Conservation (phyloP, 2,113 vertebrate genomes). For the Peromyscus leucopus region DNA sequence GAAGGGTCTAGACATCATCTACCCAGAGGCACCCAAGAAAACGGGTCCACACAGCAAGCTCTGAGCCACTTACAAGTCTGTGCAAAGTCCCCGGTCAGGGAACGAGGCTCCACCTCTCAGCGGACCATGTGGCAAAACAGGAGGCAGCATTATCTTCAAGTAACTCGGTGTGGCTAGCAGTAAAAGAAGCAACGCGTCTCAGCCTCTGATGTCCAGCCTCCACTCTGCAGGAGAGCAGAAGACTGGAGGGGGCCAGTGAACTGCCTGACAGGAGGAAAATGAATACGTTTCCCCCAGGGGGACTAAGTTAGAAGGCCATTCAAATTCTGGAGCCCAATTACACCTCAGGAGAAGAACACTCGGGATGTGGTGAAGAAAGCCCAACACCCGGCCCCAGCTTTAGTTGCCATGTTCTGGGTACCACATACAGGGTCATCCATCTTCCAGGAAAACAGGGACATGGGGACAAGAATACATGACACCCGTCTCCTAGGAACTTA, state of each 20-base stretch:
- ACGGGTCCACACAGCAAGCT: not conserved
- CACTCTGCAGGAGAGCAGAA: not conserved
- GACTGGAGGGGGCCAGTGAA: not conserved
- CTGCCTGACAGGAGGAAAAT: not conserved
- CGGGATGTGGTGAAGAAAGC: not conserved
- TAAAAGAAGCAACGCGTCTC: not conserved
- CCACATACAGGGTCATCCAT: not conserved
- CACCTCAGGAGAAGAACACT: not conserved
- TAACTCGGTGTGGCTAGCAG: not conserved
- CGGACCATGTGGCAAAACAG: not conserved
- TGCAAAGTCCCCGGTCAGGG: not conserved
- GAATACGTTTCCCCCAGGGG: not conserved
- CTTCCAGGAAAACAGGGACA: not conserved
- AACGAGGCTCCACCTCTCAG: not conserved
- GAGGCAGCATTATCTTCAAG: not conserved
- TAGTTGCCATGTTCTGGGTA: not conserved
- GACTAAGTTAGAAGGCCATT: not conserved
- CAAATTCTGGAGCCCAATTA: not conserved
- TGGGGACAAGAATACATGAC: not conserved
- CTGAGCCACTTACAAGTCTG: not conserved
- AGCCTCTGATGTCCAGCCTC: not conserved
- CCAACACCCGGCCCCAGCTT: not conserved
- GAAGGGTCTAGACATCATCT: not conserved
- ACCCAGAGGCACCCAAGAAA: not conserved
- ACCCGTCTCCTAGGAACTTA: not conserved